phyloP scores from a whole-genome alignment of 2,797 vertebrate species.

The Danionella dracula region DNA sequence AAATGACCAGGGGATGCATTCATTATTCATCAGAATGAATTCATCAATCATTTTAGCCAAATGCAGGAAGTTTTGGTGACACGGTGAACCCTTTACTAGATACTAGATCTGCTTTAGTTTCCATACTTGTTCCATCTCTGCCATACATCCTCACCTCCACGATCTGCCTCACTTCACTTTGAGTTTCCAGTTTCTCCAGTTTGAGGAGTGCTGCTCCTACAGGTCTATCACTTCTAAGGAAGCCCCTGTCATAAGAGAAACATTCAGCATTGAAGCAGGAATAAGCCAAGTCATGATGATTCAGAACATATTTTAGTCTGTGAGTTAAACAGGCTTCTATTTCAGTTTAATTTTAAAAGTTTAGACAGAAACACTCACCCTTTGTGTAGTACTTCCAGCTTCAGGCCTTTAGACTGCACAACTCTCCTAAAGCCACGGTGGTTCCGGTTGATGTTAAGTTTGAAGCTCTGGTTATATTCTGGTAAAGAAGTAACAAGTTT shows the following conservation, averaged over 20 bases:
- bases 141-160: constrained; percentile 65
- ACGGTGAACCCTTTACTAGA: too few relatives aligned
- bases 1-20: too few relatives aligned
- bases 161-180: constrained; percentile 93
- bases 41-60: too few relatives aligned
- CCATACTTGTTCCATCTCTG: not conserved
- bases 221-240: constrained; percentile 88
- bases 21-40: too few relatives aligned
- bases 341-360: too few relatives aligned
- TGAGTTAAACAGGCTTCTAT: too few relatives aligned
- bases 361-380: constrained; percentile 74
- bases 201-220: constrained; percentile 87
- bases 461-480: constrained; percentile 95
- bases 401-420: constrained; percentile 87
- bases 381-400: constrained; percentile 95
- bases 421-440: constrained; percentile 87
- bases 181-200: constrained; percentile 86
- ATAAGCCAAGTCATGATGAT: not conserved
- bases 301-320: too few relatives aligned
- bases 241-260: constrained; percentile 59
- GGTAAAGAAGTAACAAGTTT: not conserved
- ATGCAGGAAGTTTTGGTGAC: too few relatives aligned
- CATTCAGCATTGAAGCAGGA: not conserved
- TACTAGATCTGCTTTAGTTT: too few relatives aligned
- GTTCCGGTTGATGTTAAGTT: constrained; percentile 87